Evolutionary conservation across 92 coral and sea anemone genomes (phyloP).

Genomic region (Isaurus tuberculatus): DNA sequence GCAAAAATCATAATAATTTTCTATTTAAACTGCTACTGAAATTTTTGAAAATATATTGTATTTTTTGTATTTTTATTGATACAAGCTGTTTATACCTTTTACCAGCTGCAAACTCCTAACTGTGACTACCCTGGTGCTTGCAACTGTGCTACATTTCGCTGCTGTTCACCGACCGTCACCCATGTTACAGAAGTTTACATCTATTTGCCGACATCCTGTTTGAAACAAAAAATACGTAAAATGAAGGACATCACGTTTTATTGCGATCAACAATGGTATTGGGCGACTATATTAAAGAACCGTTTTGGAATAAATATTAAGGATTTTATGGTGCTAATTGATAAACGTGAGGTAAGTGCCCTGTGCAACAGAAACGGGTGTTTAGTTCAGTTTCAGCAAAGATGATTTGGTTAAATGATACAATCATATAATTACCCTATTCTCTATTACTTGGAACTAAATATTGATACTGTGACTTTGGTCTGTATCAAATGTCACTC

Average conservation of each 20-base stretch:
- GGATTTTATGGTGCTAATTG: too few relatives aligned
- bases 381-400: too few relatives aligned
- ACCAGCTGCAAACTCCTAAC: neutral
- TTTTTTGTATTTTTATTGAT: neutral
- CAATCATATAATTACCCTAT: too few relatives aligned
- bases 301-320: too few relatives aligned
- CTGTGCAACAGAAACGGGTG: too few relatives aligned
- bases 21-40: neutral
- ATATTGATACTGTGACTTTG: too few relatives aligned
- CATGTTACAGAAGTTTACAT: neutral
- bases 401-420: too few relatives aligned
- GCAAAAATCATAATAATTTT: neutral
- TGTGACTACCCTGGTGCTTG: slow-evolving; percentile 13
- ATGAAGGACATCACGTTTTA: neutral
- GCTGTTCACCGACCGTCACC: neutral
- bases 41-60: too few relatives aligned
- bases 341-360: too few relatives aligned
- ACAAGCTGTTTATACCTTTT: neutral
- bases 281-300: too few relatives aligned
- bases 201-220: neutral
- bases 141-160: slow-evolving; percentile 5
- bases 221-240: neutral
- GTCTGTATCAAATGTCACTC: too few relatives aligned
- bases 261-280: neutral
- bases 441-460: too few relatives aligned